Evolutionary conservation across 2,888 invertebrate species (phyloP).

Genomic region (Drosophila lutescens): DNA sequence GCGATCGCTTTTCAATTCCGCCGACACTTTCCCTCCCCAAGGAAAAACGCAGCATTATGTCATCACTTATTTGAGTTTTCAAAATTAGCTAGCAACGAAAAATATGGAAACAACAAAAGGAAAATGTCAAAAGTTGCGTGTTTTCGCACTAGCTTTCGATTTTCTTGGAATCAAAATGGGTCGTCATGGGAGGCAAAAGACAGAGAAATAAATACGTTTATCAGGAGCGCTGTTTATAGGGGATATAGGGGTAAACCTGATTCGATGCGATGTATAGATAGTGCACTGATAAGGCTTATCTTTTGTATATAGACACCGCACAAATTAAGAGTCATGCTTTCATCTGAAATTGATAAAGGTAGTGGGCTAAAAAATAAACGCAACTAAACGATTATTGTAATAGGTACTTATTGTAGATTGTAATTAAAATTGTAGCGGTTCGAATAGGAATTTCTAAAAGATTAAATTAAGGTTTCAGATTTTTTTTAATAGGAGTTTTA

Average conservation of each 20-base stretch:
- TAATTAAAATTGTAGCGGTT: too few species aligned
- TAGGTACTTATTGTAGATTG: neutral
- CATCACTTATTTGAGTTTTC: slow-evolving; percentile 48
- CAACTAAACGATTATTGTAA: neutral
- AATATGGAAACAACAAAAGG: slow-evolving; percentile 11
- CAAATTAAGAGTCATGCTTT: slow-evolving; percentile 26
- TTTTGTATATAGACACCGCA: slow-evolving; percentile 6
- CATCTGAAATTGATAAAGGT: slow-evolving; percentile 10
- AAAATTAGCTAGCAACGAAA: slow-evolving; percentile 17
- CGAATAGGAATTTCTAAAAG: too few species aligned
- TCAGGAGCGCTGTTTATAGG: slow-evolving; percentile 33
- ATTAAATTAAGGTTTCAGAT: too few species aligned
- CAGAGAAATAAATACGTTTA: slow-evolving; percentile 9
- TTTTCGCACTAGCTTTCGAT: slow-evolving; percentile 61
- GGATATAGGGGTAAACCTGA: neutral
- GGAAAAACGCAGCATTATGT: slow-evolving; percentile 57
- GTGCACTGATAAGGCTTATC: slow-evolving; percentile 27
- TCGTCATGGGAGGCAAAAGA: slow-evolving; percentile 7
- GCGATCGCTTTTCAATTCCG: slow-evolving; percentile 20
- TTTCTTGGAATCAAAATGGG: slow-evolving; percentile 37
- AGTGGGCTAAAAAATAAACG: slow-evolving; percentile 1
- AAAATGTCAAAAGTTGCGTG: slow-evolving; percentile 76
- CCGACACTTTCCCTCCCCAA: slow-evolving; percentile 34
- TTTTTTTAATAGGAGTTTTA: too few species aligned
- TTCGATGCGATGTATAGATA: slow-evolving; percentile 13